Base-by-base conservation (phyloP, 2,797 vertebrate species). In the Schizopygopsis pylzovi region DNA sequence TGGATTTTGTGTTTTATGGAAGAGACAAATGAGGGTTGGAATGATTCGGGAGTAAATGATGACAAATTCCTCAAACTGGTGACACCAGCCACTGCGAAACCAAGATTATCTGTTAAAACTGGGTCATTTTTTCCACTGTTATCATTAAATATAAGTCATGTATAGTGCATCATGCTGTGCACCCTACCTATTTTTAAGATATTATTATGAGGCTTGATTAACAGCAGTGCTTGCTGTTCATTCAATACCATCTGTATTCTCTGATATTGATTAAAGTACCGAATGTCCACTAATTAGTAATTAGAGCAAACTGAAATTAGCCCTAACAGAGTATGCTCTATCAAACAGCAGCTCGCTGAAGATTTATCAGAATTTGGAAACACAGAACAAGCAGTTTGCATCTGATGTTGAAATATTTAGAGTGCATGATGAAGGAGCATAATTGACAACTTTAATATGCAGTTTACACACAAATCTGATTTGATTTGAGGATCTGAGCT, bases 211-310 rank as follows among this genome's bases (percentile, higher is more conserved):
- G 63, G 13, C 28, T 67, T 33, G 33, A 33, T 33, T 33, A 33
- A 33, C 33, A 33, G 3, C 25, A 67, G 78, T 75, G 63, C 80
- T 75, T 82, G 59, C 49, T 67, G 45, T 84, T 81, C 37, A 49
- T 80, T 86, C 73, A 68, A 18, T 61, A 2, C 11, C 56, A 25
- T 82, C 65, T 84, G 45, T 43, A 49, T 81, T 87, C 80, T 85
- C 78, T 82, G 25, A 39, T 84, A 87, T 89, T 54, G 86, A 89
- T 84, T 80, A 39, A 76, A 61, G 18, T 52, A n/a, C 77, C 63
- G 41, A 84, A 67, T 75, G 78, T 86, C 81, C 73, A 54, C 72
- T 86, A 82, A 86, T 89, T 86, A 84, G 65, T 59, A 82, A 49
- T 25, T 33, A 33, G 82, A 76, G 59, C 59, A 52, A 63, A 65